Evolutionary conservation across 1,140 invertebrate species (phyloP).

Genomic region (Megalonaias nervosa): DNA sequence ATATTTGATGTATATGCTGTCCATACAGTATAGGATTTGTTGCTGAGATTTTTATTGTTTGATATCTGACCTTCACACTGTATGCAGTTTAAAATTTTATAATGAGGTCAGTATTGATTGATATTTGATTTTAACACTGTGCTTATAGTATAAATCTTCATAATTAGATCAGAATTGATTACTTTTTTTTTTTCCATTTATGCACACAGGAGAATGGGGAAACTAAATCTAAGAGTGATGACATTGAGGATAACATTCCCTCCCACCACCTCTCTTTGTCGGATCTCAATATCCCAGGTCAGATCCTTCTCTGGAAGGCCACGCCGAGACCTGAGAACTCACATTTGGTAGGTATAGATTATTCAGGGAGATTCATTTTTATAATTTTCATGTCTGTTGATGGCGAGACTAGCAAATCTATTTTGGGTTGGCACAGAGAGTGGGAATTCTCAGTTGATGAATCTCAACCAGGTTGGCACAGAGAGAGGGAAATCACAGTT

Average conservation of each 20-base stretch:
- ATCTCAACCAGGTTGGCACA: too few species aligned
- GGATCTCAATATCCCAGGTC: slow-evolving; percentile 62
- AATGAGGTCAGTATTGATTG: too few species aligned
- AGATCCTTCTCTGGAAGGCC: slow-evolving; percentile 83
- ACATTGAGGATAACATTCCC: slow-evolving; percentile 51
- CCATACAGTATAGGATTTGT: too few species aligned
- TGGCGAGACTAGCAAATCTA: not conserved
- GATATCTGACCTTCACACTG: too few species aligned
- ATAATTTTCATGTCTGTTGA: not conserved
- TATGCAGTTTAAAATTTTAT: too few species aligned
- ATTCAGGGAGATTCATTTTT: not conserved
- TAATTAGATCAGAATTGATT: too few species aligned
- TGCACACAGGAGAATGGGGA: slow-evolving; percentile 44
- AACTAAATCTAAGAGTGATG: slow-evolving; percentile 9
- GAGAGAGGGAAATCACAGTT: not conserved
- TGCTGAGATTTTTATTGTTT: too few species aligned
- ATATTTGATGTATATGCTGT: too few species aligned
- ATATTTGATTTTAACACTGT: too few species aligned
- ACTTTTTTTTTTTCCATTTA: not conserved
- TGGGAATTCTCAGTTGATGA: not conserved
- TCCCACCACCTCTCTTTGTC: slow-evolving; percentile 45
- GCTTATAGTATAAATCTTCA: too few species aligned
- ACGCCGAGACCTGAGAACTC: slow-evolving; percentile 84
- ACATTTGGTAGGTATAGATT: slow-evolving; percentile 77
- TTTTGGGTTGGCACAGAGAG: too few species aligned